These are phyloP conservation scores for Mongoloraphidia duomilia DNA, from an alignment of 2,888 invertebrate species.

Conservation along the genomic window DNA sequence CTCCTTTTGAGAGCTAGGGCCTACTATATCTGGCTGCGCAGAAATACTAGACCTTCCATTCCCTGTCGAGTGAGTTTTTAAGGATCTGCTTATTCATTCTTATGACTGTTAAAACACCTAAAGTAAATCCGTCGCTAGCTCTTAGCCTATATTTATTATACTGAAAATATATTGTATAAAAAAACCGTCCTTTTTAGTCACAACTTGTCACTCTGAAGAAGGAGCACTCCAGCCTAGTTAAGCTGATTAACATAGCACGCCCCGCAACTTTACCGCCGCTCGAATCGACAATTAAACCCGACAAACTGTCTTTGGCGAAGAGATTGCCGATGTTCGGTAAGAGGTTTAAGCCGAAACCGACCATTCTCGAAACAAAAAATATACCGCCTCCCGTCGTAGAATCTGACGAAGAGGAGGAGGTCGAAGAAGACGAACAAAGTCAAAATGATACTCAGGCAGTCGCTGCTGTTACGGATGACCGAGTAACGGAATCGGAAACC, in stretches of 20 bases:
- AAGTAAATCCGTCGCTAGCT: too few species aligned
- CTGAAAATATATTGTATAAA: slow-evolving; percentile 17
- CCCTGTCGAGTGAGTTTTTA: background rate
- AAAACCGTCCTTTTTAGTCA: slow-evolving; percentile 29
- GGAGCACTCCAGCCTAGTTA: slow-evolving; percentile 52
- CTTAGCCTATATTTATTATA: background rate
- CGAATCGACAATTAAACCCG: slow-evolving; percentile 20
- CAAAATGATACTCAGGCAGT: slow-evolving; percentile 11
- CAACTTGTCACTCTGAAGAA: slow-evolving; percentile 51
- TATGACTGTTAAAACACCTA: background rate
- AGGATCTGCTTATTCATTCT: background rate
- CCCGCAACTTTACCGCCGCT: slow-evolving; percentile 47
- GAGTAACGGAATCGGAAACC: background rate
- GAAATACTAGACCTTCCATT: background rate
- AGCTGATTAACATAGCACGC: slow-evolving; percentile 58
- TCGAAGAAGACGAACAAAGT: slow-evolving; percentile 9
- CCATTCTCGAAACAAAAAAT: slow-evolving; percentile 7
- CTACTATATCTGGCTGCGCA: too few species aligned
- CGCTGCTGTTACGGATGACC: slow-evolving; percentile 6
- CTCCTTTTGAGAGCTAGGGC: too few species aligned
- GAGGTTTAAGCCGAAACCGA: slow-evolving; percentile 24
- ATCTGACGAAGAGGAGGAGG: slow-evolving; percentile 9
- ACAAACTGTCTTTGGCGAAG: slow-evolving; percentile 12
- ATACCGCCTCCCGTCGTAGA: slow-evolving; percentile 6
- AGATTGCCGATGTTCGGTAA: slow-evolving; percentile 38